Conservation (phyloP, 2,797 vertebrate genomes). For the Gymnothorax reevesii region DNA sequence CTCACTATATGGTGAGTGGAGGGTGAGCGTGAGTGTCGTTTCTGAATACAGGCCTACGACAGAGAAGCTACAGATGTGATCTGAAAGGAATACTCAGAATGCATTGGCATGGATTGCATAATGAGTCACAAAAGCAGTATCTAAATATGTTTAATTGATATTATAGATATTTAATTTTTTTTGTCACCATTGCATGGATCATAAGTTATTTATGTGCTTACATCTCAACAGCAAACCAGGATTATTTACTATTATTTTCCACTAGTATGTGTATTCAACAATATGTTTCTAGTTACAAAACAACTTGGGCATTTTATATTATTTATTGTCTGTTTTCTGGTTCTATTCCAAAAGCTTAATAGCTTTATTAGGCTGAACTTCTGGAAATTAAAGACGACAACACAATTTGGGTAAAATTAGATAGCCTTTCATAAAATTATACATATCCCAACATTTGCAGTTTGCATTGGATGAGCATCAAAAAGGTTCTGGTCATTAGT, state of each 20-base stretch:
- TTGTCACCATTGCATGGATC: neutral
- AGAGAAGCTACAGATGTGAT: constrained; percentile 8
- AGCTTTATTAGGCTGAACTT: neutral
- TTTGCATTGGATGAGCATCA: constrained; percentile 15
- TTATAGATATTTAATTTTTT: neutral
- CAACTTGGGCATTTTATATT: neutral
- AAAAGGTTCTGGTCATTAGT: constrained; percentile 4
- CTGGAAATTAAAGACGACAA: neutral
- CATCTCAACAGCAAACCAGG: too few species aligned
- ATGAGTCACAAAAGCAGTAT: neutral
- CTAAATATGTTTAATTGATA: neutral
- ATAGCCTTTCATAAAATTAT: neutral
- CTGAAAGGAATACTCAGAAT: neutral
- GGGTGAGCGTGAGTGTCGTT: too few species aligned
- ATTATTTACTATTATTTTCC: too few species aligned
- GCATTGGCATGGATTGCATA: neutral
- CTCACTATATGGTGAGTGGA: too few species aligned
- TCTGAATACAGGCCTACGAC: too few species aligned
- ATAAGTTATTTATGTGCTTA: neutral
- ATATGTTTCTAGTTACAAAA: neutral
- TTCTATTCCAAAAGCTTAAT: neutral
- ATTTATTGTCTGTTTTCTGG: neutral
- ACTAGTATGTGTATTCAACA: too few species aligned
- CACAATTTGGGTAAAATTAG: constrained; percentile 7
- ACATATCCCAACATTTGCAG: neutral